These are phyloP conservation scores for Ophiothrix spiculata DNA, from an alignment of 35 echinoderm and acorn worm species.

Conservation along the genomic window DNA sequence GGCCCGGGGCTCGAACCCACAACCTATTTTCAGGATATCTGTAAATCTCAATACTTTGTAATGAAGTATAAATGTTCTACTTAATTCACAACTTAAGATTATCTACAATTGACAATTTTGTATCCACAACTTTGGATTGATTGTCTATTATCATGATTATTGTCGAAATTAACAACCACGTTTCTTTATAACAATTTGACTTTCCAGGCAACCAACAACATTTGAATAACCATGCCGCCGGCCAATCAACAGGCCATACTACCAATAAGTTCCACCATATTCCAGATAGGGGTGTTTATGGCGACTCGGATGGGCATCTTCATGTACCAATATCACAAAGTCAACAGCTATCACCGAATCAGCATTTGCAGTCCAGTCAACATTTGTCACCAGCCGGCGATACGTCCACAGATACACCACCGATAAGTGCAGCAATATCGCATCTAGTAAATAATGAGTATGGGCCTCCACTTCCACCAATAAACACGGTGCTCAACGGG, in stretches of 20 bases:
- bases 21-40: too few relatives aligned
- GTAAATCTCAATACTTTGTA: too few relatives aligned
- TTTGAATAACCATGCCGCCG: neutral
- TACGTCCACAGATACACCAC: neutral
- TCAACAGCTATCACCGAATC: too few relatives aligned
- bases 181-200: too few relatives aligned
- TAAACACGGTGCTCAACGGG: constrained; percentile 70
- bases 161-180: too few relatives aligned
- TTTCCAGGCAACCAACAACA: neutral
- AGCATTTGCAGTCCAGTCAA: neutral
- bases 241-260: neutral
- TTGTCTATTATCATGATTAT: too few relatives aligned
- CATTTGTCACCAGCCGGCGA: neutral
- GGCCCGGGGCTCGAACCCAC: too few relatives aligned
- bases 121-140: too few relatives aligned
- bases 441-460: constrained; percentile 37
- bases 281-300: neutral
- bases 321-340: neutral
- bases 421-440: constrained; percentile 9
- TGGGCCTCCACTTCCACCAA: constrained; percentile 61
- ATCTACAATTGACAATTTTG: too few relatives aligned
- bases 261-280: neutral
- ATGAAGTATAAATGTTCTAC: too few relatives aligned
- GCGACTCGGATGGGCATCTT: neutral
- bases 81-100: too few relatives aligned